These are phyloP conservation scores for Dryas iulia DNA, from an alignment of 1,140 invertebrate species.

Conservation along the genomic window DNA sequence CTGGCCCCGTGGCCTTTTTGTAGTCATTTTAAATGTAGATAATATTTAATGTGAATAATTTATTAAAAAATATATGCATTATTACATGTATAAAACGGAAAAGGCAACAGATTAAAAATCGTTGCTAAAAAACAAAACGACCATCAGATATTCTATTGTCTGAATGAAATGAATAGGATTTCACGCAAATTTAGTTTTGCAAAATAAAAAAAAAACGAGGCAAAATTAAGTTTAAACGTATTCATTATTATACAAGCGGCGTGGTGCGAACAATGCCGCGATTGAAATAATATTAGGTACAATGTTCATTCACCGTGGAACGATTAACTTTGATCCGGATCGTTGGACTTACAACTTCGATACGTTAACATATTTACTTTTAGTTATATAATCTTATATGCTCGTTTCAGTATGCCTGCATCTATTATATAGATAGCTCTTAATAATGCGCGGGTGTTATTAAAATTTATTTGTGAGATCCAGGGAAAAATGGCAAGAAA, in stretches of 20 bases:
- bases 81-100: neutral
- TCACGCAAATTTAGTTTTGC: conserved; percentile 14
- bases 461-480: too few relatives aligned
- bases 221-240: conserved; percentile 8
- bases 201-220: neutral
- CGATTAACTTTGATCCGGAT: conserved; percentile 15
- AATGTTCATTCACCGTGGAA: conserved; percentile 18
- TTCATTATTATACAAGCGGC: conserved; percentile 3
- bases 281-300: conserved; percentile 22
- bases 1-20: too few relatives aligned
- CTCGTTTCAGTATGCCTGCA: too few relatives aligned
- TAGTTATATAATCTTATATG: neutral
- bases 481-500: too few relatives aligned
- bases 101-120: neutral
- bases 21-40: too few relatives aligned
- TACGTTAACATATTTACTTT: neutral
- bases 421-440: too few relatives aligned
- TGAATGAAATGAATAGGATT: neutral
- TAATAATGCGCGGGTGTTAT: too few relatives aligned
- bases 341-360: conserved; percentile 8
- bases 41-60: too few relatives aligned
- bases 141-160: conserved; percentile 7
- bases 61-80: too few relatives aligned
- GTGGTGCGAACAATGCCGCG: conserved; percentile 8
- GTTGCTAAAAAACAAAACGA: neutral